Conservation (phyloP, 2,888 invertebrate species). For the Mellilla xanthometata region DNA sequence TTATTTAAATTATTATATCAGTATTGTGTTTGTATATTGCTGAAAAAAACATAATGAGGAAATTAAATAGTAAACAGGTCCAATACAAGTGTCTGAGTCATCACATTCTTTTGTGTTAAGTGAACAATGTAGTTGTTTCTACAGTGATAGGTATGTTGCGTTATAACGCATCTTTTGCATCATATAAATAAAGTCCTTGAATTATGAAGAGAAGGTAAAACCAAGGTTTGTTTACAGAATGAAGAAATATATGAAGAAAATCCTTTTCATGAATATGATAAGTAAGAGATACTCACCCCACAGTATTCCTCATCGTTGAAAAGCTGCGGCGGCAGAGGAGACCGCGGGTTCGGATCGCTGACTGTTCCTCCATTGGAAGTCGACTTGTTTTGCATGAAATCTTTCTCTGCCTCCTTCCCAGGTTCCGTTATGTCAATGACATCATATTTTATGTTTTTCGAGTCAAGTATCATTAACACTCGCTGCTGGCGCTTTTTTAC, state of each 20-base stretch:
- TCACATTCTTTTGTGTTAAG: conserved; percentile 28
- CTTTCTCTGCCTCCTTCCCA: conserved; percentile 92
- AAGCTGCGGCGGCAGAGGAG: conserved; percentile 95
- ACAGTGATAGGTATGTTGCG: conserved; percentile 8
- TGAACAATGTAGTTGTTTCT: conserved; percentile 23
- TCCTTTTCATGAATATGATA: not conserved
- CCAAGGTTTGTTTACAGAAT: not conserved
- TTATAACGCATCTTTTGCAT: not conserved
- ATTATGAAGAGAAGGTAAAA: conserved; percentile 1
- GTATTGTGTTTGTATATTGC: not conserved
- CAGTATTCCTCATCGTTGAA: conserved; percentile 96
- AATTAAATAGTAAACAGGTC: conserved; percentile 14
- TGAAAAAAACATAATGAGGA: conserved; percentile 3
- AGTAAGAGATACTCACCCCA: conserved; percentile 85
- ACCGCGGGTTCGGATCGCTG: conserved; percentile 88
- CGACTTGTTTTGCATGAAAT: conserved; percentile 95
- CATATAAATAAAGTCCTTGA: conserved; percentile 3
- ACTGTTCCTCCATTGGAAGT: conserved; percentile 89
- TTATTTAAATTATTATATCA: too few relatives aligned
- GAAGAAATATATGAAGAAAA: conserved; percentile 1
- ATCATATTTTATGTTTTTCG: conserved; percentile 94
- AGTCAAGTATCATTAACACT: conserved; percentile 95
- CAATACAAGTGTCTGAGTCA: conserved; percentile 25
- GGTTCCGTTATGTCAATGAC: conserved; percentile 97
- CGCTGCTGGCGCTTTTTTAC: conserved; percentile 98